Conservation (phyloP, 2,113 vertebrate genomes). For the Bubo scandiacus region DNA sequence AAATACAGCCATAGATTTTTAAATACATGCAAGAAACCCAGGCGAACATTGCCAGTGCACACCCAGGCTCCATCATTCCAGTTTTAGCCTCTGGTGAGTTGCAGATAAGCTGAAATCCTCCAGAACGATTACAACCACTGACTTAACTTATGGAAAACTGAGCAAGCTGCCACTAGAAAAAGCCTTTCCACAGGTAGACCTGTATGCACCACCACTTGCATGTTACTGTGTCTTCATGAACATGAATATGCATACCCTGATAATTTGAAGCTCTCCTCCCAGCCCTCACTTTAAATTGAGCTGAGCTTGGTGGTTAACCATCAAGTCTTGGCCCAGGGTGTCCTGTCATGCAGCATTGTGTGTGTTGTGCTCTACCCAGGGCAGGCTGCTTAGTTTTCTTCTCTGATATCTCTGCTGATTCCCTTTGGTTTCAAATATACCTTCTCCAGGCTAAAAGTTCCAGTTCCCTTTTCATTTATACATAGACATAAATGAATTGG, state of each 20-base stretch:
- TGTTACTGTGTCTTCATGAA: no score
- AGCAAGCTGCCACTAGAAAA: background rate
- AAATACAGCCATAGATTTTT: background rate
- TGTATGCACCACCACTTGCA: background rate
- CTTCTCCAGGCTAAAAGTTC: background rate
- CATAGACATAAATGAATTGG: background rate
- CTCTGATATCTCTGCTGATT: background rate
- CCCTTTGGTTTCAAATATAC: background rate
- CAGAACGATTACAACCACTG: background rate
- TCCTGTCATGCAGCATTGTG: fast-evolving
- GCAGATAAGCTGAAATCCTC: background rate
- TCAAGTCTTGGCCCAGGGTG: background rate
- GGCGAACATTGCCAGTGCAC: background rate
- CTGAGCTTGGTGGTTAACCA: background rate
- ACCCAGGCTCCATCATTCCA: background rate
- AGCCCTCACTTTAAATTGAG: background rate
- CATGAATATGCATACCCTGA: fast-evolving
- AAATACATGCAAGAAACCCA: background rate
- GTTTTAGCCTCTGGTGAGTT: background rate
- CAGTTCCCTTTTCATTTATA: background rate
- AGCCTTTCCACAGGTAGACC: background rate
- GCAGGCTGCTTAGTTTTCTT: background rate
- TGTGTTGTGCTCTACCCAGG: fast-evolving
- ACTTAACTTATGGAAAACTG: background rate
- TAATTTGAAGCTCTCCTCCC: background rate